These are phyloP conservation scores for Semicossyphus pulcher DNA, from an alignment of 2,113 vertebrate genomes.

Conservation along the genomic window DNA sequence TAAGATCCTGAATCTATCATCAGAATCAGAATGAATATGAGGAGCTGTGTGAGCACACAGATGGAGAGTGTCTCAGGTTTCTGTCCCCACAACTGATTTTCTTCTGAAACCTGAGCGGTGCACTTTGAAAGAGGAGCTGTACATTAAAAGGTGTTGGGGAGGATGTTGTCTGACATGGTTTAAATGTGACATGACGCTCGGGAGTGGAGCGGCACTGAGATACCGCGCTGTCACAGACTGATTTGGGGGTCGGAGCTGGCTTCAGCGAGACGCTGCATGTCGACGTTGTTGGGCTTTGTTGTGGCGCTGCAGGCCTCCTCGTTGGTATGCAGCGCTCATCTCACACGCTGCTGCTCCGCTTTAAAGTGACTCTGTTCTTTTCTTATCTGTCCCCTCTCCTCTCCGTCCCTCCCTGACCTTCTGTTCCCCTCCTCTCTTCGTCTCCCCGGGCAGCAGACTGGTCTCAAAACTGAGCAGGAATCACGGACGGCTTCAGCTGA, in stretches of 20 bases:
- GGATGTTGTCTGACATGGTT: not conserved
- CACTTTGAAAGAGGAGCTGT: not conserved
- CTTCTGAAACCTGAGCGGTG: too few relatives aligned
- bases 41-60: too few relatives aligned
- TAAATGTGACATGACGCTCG: not conserved
- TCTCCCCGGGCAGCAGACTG: not conserved
- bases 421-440: not conserved
- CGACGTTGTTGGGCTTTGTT: slow-evolving; percentile 3
- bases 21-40: not conserved
- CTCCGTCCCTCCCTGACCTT: slow-evolving; percentile 14
- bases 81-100: too few relatives aligned
- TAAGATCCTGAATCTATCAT: not conserved
- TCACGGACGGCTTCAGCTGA: too few relatives aligned
- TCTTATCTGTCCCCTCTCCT: slow-evolving; percentile 36
- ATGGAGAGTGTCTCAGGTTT: too few relatives aligned
- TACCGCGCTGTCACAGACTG: not conserved
- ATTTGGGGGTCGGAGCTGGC: not conserved
- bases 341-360: slow-evolving; percentile 28
- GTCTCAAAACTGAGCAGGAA: slow-evolving; percentile 47
- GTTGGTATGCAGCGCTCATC: slow-evolving; percentile 44
- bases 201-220: not conserved
- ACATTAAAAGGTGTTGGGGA: not conserved
- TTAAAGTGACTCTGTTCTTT: slow-evolving; percentile 16
- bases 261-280: slow-evolving; percentile 24
- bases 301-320: slow-evolving; percentile 34